Evolutionary conservation across 92 coral and sea anemone species (phyloP).

Genomic region (Umimayanthus chanpuru): DNA sequence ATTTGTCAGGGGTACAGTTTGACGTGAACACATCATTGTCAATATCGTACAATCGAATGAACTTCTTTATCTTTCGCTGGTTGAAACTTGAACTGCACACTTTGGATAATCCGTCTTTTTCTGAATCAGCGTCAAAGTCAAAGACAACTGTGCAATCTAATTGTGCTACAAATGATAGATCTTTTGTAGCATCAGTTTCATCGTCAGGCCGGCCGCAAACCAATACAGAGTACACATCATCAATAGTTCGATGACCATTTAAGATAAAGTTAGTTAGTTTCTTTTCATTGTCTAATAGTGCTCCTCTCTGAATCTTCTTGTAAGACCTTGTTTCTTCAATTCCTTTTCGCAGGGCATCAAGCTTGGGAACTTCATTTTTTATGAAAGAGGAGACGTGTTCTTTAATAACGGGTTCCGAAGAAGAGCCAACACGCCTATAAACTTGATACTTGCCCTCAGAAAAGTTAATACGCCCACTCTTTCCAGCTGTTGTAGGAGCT

Average conservation of each 20-base stretch:
- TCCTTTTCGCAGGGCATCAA: background rate
- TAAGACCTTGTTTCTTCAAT: conserved; percentile 24
- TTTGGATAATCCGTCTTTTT: conserved; percentile 29
- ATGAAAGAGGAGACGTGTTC: background rate
- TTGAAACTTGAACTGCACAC: conserved; percentile 25
- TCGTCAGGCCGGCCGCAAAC: conserved; percentile 38
- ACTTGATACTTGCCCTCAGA: conserved; percentile 21
- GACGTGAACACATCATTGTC: conserved; percentile 44
- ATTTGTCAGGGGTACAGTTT: conserved; percentile 12
- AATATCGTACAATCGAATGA: conserved; percentile 29
- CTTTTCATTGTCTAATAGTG: conserved; percentile 20
- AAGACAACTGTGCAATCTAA: conserved; percentile 38
- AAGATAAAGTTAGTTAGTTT: conserved; percentile 34
- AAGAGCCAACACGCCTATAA: conserved; percentile 33
- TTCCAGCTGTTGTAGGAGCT: conserved; percentile 6
- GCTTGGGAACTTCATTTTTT: background rate
- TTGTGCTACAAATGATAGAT: conserved; percentile 42
- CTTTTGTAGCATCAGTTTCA: conserved; percentile 1
- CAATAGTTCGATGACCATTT: conserved; percentile 26
- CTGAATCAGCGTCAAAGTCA: conserved; percentile 40
- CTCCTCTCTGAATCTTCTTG: conserved; percentile 16
- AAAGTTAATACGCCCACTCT: background rate
- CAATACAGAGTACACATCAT: conserved; percentile 23
- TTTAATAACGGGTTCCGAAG: conserved; percentile 14
- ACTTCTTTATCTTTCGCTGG: conserved; percentile 28